These are phyloP conservation scores for Pinctada fucata DNA, from an alignment of 2,888 invertebrate genomes.

Conservation along the genomic window DNA sequence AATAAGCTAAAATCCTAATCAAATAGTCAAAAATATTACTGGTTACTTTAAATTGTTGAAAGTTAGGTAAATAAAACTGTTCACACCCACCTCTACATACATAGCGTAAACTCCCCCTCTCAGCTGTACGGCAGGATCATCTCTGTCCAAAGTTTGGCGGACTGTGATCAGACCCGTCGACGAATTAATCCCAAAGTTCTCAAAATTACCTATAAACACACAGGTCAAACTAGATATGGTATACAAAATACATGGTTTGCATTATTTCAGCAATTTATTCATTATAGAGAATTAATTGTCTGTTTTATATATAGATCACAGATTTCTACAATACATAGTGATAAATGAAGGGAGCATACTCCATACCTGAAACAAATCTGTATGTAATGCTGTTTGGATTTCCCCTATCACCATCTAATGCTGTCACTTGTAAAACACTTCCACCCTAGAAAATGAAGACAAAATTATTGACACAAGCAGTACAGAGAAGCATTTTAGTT, in stretches of 20 bases:
- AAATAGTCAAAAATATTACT: too few relatives aligned
- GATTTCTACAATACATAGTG: too few relatives aligned
- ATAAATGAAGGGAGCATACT: too few relatives aligned
- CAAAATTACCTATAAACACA: constrained; percentile 54
- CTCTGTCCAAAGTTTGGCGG: constrained; percentile 59
- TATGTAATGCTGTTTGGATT: constrained; percentile 74
- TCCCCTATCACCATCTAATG: constrained; percentile 89
- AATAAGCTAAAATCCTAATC: too few relatives aligned
- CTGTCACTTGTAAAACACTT: constrained; percentile 84
- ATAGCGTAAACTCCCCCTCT: constrained; percentile 68
- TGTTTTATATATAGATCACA: too few relatives aligned
- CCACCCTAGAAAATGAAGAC: constrained; percentile 77
- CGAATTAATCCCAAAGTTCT: constrained; percentile 58
- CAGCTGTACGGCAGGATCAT: constrained; percentile 57
- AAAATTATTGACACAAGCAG: too few relatives aligned
- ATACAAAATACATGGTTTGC: too few relatives aligned
- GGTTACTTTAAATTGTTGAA: too few relatives aligned
- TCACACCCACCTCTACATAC: constrained; percentile 59
- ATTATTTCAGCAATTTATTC: too few relatives aligned
- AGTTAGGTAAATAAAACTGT: too few relatives aligned
- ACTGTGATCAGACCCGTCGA: constrained; percentile 64
- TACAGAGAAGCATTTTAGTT: too few relatives aligned
- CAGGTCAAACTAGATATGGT: not conserved
- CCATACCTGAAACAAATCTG: constrained; percentile 63
- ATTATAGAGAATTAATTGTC: too few relatives aligned